Evolutionary conservation across 2,888 invertebrate species (phyloP).

Genomic region (Coleophora flavipennella): DNA sequence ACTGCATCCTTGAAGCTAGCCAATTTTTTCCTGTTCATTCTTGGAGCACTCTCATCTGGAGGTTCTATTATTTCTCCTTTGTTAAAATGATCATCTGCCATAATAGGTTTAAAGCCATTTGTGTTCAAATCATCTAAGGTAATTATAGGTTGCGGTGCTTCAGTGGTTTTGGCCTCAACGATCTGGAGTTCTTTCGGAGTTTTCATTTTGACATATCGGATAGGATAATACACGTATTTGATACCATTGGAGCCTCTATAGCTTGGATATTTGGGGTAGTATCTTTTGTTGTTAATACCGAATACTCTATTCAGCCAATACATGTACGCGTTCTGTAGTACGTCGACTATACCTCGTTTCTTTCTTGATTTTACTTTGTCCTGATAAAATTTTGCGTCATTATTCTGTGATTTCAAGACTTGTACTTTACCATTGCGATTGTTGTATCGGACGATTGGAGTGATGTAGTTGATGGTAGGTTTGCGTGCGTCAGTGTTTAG

Average conservation of each 20-base stretch:
- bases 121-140: conserved; percentile 2
- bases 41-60: conserved; percentile 41
- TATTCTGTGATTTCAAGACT: conserved; percentile 16
- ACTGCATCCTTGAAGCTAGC: conserved; percentile 45
- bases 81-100: conserved; percentile 50
- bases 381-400: conserved; percentile 17
- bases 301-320: conserved; percentile 49
- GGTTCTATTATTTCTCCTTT: conserved; percentile 58
- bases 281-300: conserved; percentile 32
- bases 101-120: conserved; percentile 18
- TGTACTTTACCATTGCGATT: conserved; percentile 10
- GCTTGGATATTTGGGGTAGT: conserved; percentile 29
- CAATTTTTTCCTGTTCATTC: conserved; percentile 41
- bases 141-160: conserved; percentile 20
- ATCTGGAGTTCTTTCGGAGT: conserved; percentile 29
- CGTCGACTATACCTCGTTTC: conserved; percentile 45
- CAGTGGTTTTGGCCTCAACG: conserved; percentile 21
- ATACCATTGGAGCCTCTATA: conserved; percentile 51
- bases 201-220: conserved; percentile 33
- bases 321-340: conserved; percentile 44
- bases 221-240: conserved; percentile 49
- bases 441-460: conserved; percentile 28
- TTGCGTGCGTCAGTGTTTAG: conserved; percentile 13
- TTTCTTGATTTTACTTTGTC: conserved; percentile 29
- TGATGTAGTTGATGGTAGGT: conserved; percentile 34